Percentiles rank a stretch among this genome's conserved stretches.
Conservation (phyloP, 2,797 vertebrate genomes). For the Anabas testudineus region DNA sequence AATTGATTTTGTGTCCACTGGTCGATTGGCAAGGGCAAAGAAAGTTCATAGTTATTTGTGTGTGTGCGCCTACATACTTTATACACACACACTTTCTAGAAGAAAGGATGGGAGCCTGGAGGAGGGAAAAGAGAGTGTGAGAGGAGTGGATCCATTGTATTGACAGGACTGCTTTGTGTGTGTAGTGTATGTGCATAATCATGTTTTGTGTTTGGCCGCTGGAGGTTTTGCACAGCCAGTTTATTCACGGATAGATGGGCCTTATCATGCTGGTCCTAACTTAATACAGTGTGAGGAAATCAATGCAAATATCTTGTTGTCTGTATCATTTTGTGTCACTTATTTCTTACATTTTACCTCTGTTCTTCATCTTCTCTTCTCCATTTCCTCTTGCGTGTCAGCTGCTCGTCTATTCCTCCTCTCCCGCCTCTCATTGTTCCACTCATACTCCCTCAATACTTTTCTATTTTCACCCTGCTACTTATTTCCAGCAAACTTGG, state of each 20-base stretch:
- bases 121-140: slow-evolving; percentile 11
- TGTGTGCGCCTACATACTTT: slow-evolving; percentile 21
- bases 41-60: slow-evolving; percentile 43
- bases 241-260: slow-evolving; percentile 24
- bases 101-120: background rate
- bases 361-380: background rate
- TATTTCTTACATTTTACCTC: slow-evolving; percentile 6
- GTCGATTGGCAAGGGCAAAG: slow-evolving; percentile 49
- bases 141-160: slow-evolving; percentile 27
- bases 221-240: slow-evolving; percentile 23
- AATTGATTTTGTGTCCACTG: slow-evolving; percentile 56
- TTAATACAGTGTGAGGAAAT: slow-evolving; percentile 33
- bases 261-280: slow-evolving; percentile 31
- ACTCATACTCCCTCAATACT: background rate
- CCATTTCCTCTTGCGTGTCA: slow-evolving; percentile 8
- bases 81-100: background rate
- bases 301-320: slow-evolving; percentile 41
- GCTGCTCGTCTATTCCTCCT: background rate
- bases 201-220: slow-evolving; percentile 33
- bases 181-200: slow-evolving; percentile 38
- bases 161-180: slow-evolving; percentile 23
- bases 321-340: slow-evolving; percentile 18
- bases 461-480: background rate
- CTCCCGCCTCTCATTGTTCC: background rate
- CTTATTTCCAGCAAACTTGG: slow-evolving; percentile 1